Evolutionary conservation across 2,797 vertebrate species (phyloP).

Genomic region (Halcyon badia): DNA sequence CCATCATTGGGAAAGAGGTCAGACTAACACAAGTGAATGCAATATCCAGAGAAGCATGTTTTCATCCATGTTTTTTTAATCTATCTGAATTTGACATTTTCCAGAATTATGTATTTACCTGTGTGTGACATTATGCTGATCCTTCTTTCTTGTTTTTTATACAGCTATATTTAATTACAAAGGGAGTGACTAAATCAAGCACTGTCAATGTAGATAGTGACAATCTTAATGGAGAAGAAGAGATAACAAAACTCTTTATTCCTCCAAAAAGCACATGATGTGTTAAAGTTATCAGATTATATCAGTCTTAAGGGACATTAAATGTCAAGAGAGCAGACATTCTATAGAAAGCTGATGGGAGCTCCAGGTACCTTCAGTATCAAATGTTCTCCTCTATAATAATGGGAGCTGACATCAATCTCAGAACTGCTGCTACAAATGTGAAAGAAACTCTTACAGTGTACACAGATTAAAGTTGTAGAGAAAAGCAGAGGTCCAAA

Average conservation of each 20-base stretch:
- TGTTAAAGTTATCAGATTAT: conserved; percentile 75
- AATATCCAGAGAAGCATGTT: background rate
- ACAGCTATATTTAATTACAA: background rate
- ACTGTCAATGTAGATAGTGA: conserved; percentile 27
- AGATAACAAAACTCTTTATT: conserved; percentile 55
- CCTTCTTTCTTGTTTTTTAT: conserved; percentile 39
- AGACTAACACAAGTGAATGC: background rate
- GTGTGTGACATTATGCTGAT: background rate
- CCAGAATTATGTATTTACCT: background rate
- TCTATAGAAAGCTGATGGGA: conserved; percentile 72
- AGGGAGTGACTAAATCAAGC: conserved; percentile 13
- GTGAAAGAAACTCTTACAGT: conserved; percentile 69
- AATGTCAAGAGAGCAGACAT: conserved; percentile 77
- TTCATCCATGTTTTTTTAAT: background rate
- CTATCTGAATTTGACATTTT: background rate
- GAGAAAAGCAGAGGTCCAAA: conserved; percentile 75
- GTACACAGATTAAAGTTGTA: conserved; percentile 72
- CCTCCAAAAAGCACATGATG: conserved; percentile 31
- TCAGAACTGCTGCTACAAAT: conserved; percentile 71
- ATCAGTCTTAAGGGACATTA: conserved; percentile 72
- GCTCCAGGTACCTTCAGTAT: conserved; percentile 69
- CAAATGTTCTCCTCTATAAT: conserved; percentile 72
- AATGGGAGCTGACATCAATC: conserved; percentile 68
- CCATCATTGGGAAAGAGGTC: background rate
- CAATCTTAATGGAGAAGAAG: conserved; percentile 45